These are phyloP conservation scores for Tachysurus fulvidraco DNA, from an alignment of 2,113 vertebrate species.

Conservation along the genomic window DNA sequence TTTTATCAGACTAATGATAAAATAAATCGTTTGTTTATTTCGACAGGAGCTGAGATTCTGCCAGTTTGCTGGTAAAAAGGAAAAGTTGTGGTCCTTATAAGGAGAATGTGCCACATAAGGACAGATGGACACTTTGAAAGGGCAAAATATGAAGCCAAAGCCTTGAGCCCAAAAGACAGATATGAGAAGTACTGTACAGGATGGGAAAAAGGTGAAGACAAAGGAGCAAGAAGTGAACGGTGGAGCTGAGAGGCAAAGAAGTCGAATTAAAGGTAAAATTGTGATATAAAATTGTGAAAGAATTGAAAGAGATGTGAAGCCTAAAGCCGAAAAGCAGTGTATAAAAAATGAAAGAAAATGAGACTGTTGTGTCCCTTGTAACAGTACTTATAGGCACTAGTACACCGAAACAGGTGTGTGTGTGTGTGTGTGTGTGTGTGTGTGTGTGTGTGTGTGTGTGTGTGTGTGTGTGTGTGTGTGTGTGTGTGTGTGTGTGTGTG, in stretches of 20 bases:
- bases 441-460: slow-evolving; percentile 9
- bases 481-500: slow-evolving; percentile 4
- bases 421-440: background rate
- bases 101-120: background rate
- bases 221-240: background rate
- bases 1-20: too few relatives aligned
- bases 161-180: too few relatives aligned
- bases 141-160: too few relatives aligned
- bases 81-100: background rate
- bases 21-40: too few relatives aligned
- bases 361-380: background rate
- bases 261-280: background rate
- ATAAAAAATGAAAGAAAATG: background rate
- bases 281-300: background rate
- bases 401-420: background rate
- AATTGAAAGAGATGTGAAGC: background rate
- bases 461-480: background rate
- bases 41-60: too few relatives aligned
- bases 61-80: background rate
- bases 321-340: background rate
- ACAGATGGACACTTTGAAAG: background rate
- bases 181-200: background rate
- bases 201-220: background rate
- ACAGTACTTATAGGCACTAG: background rate
- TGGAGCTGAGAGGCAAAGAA: background rate